phyloP scores from a whole-genome alignment of 2,888 invertebrate genomes.

The Malachius bipustulatus region DNA sequence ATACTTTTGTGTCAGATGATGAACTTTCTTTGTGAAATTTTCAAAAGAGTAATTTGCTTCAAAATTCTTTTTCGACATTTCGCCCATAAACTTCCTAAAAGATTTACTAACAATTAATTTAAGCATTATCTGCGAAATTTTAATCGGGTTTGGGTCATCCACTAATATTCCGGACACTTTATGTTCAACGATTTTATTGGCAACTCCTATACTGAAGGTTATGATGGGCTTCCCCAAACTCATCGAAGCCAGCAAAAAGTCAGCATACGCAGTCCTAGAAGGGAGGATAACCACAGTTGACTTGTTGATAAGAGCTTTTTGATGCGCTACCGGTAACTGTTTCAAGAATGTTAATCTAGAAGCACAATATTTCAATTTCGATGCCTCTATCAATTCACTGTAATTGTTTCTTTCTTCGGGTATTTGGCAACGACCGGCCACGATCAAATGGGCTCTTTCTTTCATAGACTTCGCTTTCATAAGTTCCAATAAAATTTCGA shows the following conservation, averaged over 20 bases:
- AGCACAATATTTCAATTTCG: conserved; percentile 27
- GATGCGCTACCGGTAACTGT: conserved; percentile 28
- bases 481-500: conserved; percentile 28
- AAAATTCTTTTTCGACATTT: conserved; percentile 30
- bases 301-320: conserved; percentile 30
- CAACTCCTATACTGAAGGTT: conserved; percentile 30
- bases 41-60: conserved; percentile 26
- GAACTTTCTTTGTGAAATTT: conserved; percentile 25
- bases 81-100: conserved; percentile 29
- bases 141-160: conserved; percentile 26
- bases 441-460: conserved; percentile 28
- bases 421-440: conserved; percentile 29
- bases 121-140: conserved; percentile 29
- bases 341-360: conserved; percentile 31
- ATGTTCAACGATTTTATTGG: conserved; percentile 26
- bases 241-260: conserved; percentile 29
- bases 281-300: conserved; percentile 29
- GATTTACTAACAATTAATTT: conserved; percentile 29
- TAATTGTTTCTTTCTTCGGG: conserved; percentile 27
- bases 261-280: conserved; percentile 27
- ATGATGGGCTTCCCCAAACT: conserved; percentile 30
- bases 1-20: no score
- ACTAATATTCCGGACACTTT: conserved; percentile 30
- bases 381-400: conserved; percentile 25
- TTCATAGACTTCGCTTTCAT: conserved; percentile 23